phyloP scores from a whole-genome alignment of 2,113 vertebrate genomes.

The Macquaria australasica region DNA sequence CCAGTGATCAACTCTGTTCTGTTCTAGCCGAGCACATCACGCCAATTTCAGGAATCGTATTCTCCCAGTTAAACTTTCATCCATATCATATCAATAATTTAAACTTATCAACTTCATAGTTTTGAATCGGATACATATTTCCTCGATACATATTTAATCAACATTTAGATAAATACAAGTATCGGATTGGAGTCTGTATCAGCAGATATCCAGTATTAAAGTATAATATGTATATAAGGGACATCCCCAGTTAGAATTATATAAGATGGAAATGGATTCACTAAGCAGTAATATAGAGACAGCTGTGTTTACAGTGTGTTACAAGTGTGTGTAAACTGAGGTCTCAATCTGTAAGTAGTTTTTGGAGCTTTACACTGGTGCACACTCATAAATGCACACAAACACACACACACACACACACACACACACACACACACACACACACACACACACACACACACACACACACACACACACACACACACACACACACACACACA shows the following conservation, averaged over 20 bases:
- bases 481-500: conserved; percentile 24
- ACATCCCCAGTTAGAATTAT: background rate
- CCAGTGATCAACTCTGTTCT: no score
- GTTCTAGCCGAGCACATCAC: background rate
- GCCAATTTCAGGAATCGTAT: background rate
- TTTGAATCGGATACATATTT: background rate
- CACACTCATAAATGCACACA: conserved; percentile 12
- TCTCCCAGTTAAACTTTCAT: background rate
- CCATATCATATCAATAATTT: background rate
- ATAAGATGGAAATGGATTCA: conserved; percentile 8
- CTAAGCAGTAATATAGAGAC: conserved; percentile 23
- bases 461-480: background rate
- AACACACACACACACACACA: conserved; percentile 23
- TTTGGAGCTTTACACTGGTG: conserved; percentile 34
- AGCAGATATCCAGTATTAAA: background rate
- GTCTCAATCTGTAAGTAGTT: conserved; percentile 52
- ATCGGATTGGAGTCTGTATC: background rate
- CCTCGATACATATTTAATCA: background rate
- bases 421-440: conserved; percentile 8
- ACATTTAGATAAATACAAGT: background rate
- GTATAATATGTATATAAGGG: background rate
- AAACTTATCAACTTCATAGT: background rate
- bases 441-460: conserved; percentile 32
- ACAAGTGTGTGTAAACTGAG: conserved; percentile 30
- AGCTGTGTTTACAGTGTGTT: conserved; percentile 42